phyloP scores from a whole-genome alignment of 2,113 vertebrate genomes.

The Gasterosteus aculeatus region DNA sequence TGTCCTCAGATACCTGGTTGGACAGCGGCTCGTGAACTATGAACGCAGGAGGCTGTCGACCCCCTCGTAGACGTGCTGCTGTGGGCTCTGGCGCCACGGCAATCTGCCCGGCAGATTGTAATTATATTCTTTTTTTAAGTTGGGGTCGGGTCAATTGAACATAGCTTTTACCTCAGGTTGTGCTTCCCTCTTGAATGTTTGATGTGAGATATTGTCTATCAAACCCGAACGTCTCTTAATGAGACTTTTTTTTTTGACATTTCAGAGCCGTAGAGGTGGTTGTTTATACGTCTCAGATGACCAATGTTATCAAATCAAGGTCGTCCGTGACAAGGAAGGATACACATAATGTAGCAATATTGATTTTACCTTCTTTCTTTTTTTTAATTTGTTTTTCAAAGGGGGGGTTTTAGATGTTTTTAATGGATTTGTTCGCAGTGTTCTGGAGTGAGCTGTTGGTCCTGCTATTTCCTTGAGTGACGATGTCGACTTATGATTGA shows the following conservation, averaged over 20 bases:
- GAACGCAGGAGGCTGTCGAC: conserved; percentile 81
- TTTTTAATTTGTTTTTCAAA: neutral
- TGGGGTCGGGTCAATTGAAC: conserved; percentile 30
- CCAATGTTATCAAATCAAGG: conserved; percentile 7
- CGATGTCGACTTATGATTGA: neutral
- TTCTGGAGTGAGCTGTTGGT: conserved; percentile 37
- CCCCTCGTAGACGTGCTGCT: conserved; percentile 34
- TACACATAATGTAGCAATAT: conserved; percentile 32
- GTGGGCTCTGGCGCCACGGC: conserved; percentile 21
- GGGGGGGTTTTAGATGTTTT: neutral
- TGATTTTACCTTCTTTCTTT: neutral
- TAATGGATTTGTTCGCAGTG: conserved; percentile 32
- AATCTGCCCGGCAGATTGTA: conserved; percentile 9
- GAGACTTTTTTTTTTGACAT: conserved; percentile 12
- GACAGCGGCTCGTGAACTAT: conserved; percentile 96
- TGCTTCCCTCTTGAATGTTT: conserved; percentile 42
- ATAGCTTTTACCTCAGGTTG: conserved; percentile 55
- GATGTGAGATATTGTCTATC: conserved; percentile 26
- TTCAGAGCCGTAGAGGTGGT: conserved; percentile 10
- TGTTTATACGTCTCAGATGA: conserved; percentile 22
- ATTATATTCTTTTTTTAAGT: conserved; percentile 28
- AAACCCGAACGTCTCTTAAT: conserved; percentile 25
- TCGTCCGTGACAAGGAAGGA: conserved; percentile 12
- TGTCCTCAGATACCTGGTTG: conserved; percentile 91
- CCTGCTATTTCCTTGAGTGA: conserved; percentile 6